Percentiles rank a stretch among this genome's conserved stretches.
Evolutionary conservation across 2,888 invertebrate genomes (phyloP).

Genomic region (Frankliniella intonsa): DNA sequence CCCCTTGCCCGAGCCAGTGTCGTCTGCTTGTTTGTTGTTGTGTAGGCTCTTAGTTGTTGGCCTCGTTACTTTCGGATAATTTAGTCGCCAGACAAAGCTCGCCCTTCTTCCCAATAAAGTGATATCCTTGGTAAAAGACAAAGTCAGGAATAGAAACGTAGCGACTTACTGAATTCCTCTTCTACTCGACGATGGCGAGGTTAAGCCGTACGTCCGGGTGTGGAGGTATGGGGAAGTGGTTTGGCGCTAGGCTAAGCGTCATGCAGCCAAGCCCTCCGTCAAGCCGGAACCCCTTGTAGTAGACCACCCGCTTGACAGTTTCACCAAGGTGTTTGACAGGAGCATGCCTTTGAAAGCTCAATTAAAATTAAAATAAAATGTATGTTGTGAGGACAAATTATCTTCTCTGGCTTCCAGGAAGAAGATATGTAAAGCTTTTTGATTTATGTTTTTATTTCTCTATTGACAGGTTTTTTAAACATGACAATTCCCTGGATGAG

Average conservation of each 20-base stretch:
- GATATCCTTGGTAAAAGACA: too few species aligned
- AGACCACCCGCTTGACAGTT: neutral
- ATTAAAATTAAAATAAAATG: neutral
- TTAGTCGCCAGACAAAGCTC: too few species aligned
- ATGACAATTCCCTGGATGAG: neutral
- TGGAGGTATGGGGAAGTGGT: too few species aligned
- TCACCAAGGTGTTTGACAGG: neutral
- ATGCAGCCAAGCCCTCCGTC: neutral
- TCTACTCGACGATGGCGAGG: neutral
- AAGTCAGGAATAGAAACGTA: too few species aligned
- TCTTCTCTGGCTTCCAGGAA: neutral
- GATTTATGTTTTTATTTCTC: neutral
- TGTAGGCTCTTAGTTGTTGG: neutral
- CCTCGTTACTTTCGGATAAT: too few species aligned
- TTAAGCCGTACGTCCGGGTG: neutral
- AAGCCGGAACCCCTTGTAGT: neutral
- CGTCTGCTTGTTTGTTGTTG: slow-evolving; percentile 22
- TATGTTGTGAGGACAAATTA: neutral
- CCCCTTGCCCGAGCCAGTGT: neutral
- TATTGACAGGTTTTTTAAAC: neutral
- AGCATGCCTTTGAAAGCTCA: neutral
- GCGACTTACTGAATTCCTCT: too few species aligned
- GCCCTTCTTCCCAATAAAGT: too few species aligned
- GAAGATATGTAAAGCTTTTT: neutral
- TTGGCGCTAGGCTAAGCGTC: too few species aligned